Base-by-base conservation (phyloP, 2,888 invertebrate species). In the Spodoptera exigua region DNA sequence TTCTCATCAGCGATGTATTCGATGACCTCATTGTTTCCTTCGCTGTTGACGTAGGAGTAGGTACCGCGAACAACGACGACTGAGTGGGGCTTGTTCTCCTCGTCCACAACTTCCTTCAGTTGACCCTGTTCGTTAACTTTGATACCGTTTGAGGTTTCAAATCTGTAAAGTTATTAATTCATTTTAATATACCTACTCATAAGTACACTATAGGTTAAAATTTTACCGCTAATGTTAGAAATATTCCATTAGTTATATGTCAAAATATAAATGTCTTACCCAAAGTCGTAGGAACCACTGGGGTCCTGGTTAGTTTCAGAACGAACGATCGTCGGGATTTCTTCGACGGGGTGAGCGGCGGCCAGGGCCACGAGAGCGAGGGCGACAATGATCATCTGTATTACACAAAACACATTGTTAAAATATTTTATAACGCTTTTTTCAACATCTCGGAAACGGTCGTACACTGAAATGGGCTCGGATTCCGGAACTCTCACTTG, bases 1-100 rank as follows among this genome's bases (percentile, higher is more conserved):
- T 87, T 95, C 86, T 96, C 96, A 73, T 96, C 96, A 47, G 96
- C 96, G 63, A 84, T 85, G 89, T 95, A 96, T 58, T 84, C 93
- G 70, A 95, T 72, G 37, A 85, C 82, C 70, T 95, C 94, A 2
- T 88, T 85, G 17, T 93, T 92, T 66, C 96, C 96, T 3, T 95
- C 95, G 0, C 91, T 86, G 61, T 95, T 90, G 4, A 90, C 88
- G 89, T 96, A 96, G 0, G 94, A 87, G 88, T 93, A 96, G 2
- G 92, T 88, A 12, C 96, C 96, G 66, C 95, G 95, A 27, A 95
- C 95, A 0, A 94, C 92, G 77, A 96, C 91, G 11, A 95, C 95
- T 58, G 84, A 85, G 13, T 92, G 94, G 36, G 95, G 95, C 74
- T 95, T 95, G 77, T 95, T 95, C 16, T 96, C 95, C 35, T 94